Base-by-base conservation (phyloP, 2,113 vertebrate species). In the chimpanzee (Pan troglodytes) region DNA sequence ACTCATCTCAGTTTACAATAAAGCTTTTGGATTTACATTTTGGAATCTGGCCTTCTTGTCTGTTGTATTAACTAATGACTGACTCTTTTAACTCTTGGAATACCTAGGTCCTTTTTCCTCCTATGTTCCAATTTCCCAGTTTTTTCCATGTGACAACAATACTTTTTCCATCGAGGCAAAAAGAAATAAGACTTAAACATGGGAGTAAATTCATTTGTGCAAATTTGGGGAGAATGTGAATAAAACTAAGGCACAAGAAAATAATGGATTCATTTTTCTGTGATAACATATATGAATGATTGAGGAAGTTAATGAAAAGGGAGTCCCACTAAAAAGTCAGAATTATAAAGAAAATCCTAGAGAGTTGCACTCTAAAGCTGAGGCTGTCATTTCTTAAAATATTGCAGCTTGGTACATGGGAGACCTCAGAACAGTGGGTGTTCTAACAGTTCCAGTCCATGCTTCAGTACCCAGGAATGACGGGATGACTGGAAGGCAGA, bases 381-480 rank as follows among this genome's bases (percentile, higher is more conserved):
- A 93, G 25, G 67, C 52, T 91, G 72, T 96, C 96, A 89, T 93
- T 83, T 91, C 61, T 93, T 50, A 86, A 87, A 97, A 82, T 79
- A 82, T 30, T 75, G 76, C 73, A 59, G 7, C 73, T 72, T 83
- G 55, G 81, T 83, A 6, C 35, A 8, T 27, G 32, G 52, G 59
- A 86, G 81, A 76, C 75, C 90, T 85, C 85, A 35, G 90, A 75
- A 83, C 85, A 89, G 84, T 75, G 55, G 95, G 84, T 8, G 61
- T 2, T n/a, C 32, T 73, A 32, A 22, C 32, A 35, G n/a, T 79
- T 86, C 48, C 43, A 90, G 6, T 50, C 85, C 76, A 76, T 22
- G 67, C 92, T 93, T 83, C 90, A 90, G 52, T 64, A 35, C 59
- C 67, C 48, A 57, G 22, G 55, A 1, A 0, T 93, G 94, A 67